Base-by-base conservation (phyloP, 2,888 invertebrate species). In the Cabera pusaria region DNA sequence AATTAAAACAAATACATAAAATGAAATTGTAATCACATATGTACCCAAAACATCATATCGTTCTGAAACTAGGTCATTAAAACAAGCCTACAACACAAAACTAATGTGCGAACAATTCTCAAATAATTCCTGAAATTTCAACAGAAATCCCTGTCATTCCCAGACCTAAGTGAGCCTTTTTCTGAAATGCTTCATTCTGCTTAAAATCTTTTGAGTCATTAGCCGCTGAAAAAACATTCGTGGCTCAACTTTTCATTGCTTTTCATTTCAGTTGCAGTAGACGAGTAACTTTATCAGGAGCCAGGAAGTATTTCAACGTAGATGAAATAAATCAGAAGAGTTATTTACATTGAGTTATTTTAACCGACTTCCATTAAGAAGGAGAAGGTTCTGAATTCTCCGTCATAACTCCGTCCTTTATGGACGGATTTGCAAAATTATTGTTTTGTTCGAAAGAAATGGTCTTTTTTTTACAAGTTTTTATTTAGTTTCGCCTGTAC, bases 231-330 rank as follows among this genome's bases (percentile, higher is more conserved):
- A 40, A 48, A 53, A 49, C 38, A 37, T 48, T 48, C 19, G 44
- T 18, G 41, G 52, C 42, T 47, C 46, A 56, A 57, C 49, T 63
- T 56, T 63, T 57, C 59, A 56, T 46, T 52, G 56, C 51, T 44
- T 57, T 64, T 65, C 59, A 66, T 61, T 64, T 69, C 64, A 62
- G 50, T 58, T 66, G 66, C 70, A 72, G 57, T 44, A 27, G 50
- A 47, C 52, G 52, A 60, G 64, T 70, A 58, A 69, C 74, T 74
- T 75, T 71, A 72, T 67, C 68, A 68, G 71, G 48, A 52, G 52
- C 41, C 18, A n/a, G 25, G 22, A 36, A 39, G 34, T 33, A 24
- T 41, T 17, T 5, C 7, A 31, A 8, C 43, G 41, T 27, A 51
- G 48, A 33, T 8, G 1, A 33, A 17, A 5, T 22, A 2, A 17